phyloP scores from a whole-genome alignment of 2,113 vertebrate genomes.

The Ailurus styani region DNA sequence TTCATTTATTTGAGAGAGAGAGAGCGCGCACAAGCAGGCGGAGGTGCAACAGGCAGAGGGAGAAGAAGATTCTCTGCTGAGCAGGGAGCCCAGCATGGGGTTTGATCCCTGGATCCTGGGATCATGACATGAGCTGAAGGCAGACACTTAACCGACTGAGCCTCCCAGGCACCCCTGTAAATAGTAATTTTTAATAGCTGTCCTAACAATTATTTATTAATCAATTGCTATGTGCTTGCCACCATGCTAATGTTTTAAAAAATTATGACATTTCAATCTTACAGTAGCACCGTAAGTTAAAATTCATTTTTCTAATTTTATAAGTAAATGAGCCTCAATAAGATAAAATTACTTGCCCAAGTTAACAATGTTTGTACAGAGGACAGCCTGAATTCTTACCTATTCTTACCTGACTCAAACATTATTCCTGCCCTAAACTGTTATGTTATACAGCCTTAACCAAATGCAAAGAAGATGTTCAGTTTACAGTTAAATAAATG shows the following conservation, averaged over 20 bases:
- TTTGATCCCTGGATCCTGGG: no score
- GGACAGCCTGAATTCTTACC: not conserved
- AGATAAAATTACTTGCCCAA: not conserved
- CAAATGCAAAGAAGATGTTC: not conserved
- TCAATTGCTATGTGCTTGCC: not conserved
- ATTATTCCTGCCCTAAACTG: not conserved
- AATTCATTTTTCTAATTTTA: not conserved
- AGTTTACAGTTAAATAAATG: not conserved
- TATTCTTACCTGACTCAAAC: not conserved
- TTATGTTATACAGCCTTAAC: not conserved
- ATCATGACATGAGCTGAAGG: no score
- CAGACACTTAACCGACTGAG: no score
- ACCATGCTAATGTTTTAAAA: not conserved
- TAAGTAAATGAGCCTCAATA: not conserved
- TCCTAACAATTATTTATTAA: not conserved
- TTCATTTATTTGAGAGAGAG: no score
- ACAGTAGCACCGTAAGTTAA: not conserved
- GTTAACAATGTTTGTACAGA: not conserved
- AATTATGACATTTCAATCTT: not conserved
- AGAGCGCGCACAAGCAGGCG: no score
- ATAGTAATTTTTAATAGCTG: not conserved
- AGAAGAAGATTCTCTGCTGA: no score
- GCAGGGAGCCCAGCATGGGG: no score
- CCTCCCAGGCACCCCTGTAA: not conserved
- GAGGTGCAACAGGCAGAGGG: no score